phyloP scores from a whole-genome alignment of 2,113 vertebrate genomes.

The Egretta garzetta region DNA sequence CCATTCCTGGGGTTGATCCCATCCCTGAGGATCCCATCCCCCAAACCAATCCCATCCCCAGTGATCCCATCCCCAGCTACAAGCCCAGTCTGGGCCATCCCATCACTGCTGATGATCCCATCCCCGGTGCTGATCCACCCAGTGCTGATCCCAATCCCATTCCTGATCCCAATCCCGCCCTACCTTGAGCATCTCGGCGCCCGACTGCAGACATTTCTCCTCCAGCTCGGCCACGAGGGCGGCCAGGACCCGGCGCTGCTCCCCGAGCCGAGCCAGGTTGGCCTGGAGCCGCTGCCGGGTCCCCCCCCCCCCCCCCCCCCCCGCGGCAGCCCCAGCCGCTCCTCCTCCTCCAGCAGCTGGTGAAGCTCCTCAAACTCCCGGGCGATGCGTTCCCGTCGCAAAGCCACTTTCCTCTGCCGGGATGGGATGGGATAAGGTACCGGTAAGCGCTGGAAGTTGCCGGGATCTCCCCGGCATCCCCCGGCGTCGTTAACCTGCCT shows the following conservation, averaged over 20 bases:
- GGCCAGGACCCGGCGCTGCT: slow-evolving; percentile 55
- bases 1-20: too few species aligned
- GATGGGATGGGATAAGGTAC: background rate
- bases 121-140: background rate
- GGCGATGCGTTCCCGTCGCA: slow-evolving; percentile 85
- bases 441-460: background rate
- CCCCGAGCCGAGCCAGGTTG: slow-evolving; percentile 57
- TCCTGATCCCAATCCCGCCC: background rate
- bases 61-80: too few species aligned
- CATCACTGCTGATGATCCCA: background rate
- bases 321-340: slow-evolving; percentile 59
- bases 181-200: slow-evolving; percentile 75
- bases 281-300: slow-evolving; percentile 64
- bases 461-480: background rate
- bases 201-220: slow-evolving; percentile 68
- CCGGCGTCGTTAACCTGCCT: slow-evolving; percentile 45
- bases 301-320: too few species aligned
- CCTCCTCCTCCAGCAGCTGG: slow-evolving; percentile 78
- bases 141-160: background rate
- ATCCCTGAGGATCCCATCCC: too few species aligned
- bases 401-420: slow-evolving; percentile 82
- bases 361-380: slow-evolving; percentile 89
- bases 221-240: slow-evolving; percentile 67
- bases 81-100: too few species aligned
- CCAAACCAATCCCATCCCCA: too few species aligned